These are phyloP conservation scores for Boleophthalmus pectinirostris DNA, from an alignment of 2,113 vertebrate genomes.

Conservation along the genomic window DNA sequence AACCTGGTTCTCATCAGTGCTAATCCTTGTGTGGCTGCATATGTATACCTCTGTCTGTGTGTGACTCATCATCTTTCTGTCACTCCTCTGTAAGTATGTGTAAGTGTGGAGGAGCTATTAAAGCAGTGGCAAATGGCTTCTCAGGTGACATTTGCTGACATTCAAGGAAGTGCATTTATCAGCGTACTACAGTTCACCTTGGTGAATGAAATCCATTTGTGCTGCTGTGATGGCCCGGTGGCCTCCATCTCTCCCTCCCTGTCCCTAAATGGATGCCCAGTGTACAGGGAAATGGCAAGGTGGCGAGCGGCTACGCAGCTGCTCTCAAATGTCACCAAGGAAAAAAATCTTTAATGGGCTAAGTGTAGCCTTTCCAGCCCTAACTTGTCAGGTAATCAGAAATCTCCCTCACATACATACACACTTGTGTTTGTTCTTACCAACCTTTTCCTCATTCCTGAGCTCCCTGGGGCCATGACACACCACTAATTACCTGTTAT, in stretches of 20 bases:
- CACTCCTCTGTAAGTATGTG: slow-evolving; percentile 74
- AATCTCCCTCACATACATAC: slow-evolving; percentile 81
- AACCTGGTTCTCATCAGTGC: slow-evolving; percentile 81
- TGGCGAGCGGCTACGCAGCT: slow-evolving; percentile 84
- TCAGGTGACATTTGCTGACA: slow-evolving; percentile 99
- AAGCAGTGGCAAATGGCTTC: slow-evolving; percentile 96
- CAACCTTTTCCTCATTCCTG: slow-evolving; percentile 84
- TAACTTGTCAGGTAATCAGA: slow-evolving; percentile 95
- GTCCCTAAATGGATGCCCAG: slow-evolving; percentile 87
- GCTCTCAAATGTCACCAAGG: slow-evolving; percentile 96
- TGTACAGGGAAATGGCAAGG: slow-evolving; percentile 94
- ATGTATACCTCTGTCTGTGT: slow-evolving; percentile 53
- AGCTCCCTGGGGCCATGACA: slow-evolving; percentile 85
- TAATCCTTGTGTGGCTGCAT: slow-evolving; percentile 61
- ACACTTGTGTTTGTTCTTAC: slow-evolving; percentile 77
- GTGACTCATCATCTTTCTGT: slow-evolving; percentile 73
- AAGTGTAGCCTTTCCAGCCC: slow-evolving; percentile 99
- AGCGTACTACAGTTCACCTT: slow-evolving; percentile 91
- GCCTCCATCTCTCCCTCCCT: slow-evolving; percentile 63
- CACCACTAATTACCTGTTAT: slow-evolving; percentile 92
- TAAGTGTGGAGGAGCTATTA: slow-evolving; percentile 87
- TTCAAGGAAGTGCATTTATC: slow-evolving; percentile 99
- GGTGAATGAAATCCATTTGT: slow-evolving; percentile 91
- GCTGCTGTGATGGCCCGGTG: slow-evolving; percentile 85
- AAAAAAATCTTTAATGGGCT: slow-evolving; percentile 98